Evolutionary conservation across 2,797 vertebrate species (phyloP).

Genomic region (Platyrinchus mystaceus): DNA sequence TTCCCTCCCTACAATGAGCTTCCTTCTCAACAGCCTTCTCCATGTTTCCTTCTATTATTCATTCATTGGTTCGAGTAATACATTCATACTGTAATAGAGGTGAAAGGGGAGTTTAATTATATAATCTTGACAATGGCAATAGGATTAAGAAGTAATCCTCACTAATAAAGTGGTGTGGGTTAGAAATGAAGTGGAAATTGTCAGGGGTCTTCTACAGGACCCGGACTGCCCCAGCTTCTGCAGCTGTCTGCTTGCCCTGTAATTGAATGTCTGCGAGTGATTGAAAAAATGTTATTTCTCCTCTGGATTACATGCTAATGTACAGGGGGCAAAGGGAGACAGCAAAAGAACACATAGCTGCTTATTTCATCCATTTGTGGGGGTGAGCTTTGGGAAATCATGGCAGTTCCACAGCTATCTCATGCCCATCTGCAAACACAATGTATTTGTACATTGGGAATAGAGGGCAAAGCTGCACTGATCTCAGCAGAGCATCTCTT

Average conservation of each 20-base stretch:
- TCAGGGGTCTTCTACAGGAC: constrained; percentile 76
- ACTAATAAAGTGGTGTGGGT: constrained; percentile 85
- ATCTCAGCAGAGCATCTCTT: constrained; percentile 84
- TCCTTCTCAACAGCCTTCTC: constrained; percentile 23
- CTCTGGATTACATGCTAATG: constrained; percentile 89
- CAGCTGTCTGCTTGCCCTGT: constrained; percentile 86
- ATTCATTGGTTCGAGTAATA: constrained; percentile 71
- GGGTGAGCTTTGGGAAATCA: constrained; percentile 92
- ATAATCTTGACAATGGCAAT: constrained; percentile 86
- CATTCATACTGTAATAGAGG: constrained; percentile 81
- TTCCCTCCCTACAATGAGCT: not conserved
- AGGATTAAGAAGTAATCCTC: constrained; percentile 88
- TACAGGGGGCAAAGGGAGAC: constrained; percentile 82
- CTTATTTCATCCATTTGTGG: constrained; percentile 86
- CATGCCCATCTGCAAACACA: constrained; percentile 86
- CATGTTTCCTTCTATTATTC: constrained; percentile 59
- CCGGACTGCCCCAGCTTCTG: constrained; percentile 75
- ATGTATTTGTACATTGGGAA: constrained; percentile 85
- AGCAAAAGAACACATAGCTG: constrained; percentile 85
- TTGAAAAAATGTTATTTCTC: constrained; percentile 90
- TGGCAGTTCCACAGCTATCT: constrained; percentile 78
- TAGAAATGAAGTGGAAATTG: constrained; percentile 87
- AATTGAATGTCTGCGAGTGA: constrained; percentile 90
- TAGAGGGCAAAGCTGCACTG: constrained; percentile 83
- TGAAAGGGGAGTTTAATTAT: constrained; percentile 84